Base-by-base conservation (phyloP, 2,888 invertebrate species). In the Eurois occulta region DNA sequence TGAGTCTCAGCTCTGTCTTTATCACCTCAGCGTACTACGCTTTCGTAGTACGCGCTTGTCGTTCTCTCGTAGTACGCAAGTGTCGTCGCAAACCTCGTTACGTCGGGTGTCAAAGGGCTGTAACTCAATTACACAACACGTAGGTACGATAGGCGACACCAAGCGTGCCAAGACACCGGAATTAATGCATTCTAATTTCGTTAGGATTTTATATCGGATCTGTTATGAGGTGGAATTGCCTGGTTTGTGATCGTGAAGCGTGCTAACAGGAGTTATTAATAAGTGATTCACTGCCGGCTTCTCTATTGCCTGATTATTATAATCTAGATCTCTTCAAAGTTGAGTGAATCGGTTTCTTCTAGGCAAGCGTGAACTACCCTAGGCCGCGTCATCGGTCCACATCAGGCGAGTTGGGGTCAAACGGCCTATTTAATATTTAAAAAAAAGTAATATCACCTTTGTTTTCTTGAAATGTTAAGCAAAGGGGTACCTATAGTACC, bases 51-150 rank as follows among this genome's bases (percentile, higher is more conserved):
- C 91, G 92, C 94, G 81, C 48, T 58, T 66, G 28, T 75, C 78
- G 86, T 77, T 75, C 84, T 81, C 80, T 62, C 74, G 77, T 78
- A 78, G 83, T 85, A 91, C 91, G 92, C 94, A 94, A 94, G 94
- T 94, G 93, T 81, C 86, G 85, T 89, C 88, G 91, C 93, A 94
- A 96, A 96, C 95, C 95, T 96, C 93, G 95, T 96, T 96, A 96
- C 90, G 93, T 91, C 93, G 94, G 94, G 95, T 93, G 95, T 96
- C 96, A 96, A 96, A 96, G 96, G 95, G 94, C 94, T 92, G 91
- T 95, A 96, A 96, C 96, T 94, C 94, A 95, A 96, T 96, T 96
- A 96, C 94, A 93, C 94, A 94, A 94, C 93, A 95, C 91, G 91
- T 91, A 90, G 81, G 84, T 81, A 72, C 91, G 86, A 83, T 83